Base-by-base conservation (phyloP, 2,888 invertebrate species). In the Mesorhabditis sp. region DNA sequence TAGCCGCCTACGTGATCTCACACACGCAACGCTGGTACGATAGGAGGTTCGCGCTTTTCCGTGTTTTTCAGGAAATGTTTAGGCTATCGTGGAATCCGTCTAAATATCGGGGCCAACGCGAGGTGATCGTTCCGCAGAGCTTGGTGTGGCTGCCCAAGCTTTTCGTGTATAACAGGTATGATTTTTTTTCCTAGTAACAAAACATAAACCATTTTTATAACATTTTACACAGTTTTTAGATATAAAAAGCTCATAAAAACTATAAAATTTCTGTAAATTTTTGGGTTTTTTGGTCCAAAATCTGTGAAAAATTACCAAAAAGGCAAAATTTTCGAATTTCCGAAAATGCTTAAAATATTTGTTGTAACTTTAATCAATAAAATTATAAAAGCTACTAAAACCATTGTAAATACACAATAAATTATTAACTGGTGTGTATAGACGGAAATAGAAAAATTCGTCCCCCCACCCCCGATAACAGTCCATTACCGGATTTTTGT, bases 121-220 rank as follows among this genome's bases (percentile, higher is more conserved):
- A 78, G 67, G 78, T 80, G 7, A 80, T 82, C 67, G 76, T 82
- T 13, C 83, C 83, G 4, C 81, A 81, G 67, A 74, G 68, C 10
- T 69, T 79, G 70, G 78, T 83, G 42, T 83, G 83, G 83, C 73
- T 83, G 4, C 83, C 83, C 4, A 83, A 83, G 71, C 66, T 83
- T 64, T 83, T 83, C 67, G 81, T 83, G 43, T 83, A 83, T 70
- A 83, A 83, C 69, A 78, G 73, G 72, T 70, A 64, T 6, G 66
- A 28, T 50, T 5, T 44, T 58, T 50, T 3, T 41, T n/a, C 6
- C 10, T 13, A 7, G 13, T 28, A 28, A 1, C 28, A 28, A 28
- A 28, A 1, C 1, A 28, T 28, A 28, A 28, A 28, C 28, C 28
- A 28, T 28, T 28, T 28, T 28, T 28, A 28, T 28, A 28, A 2